phyloP scores from a whole-genome alignment of 1,140 invertebrate genomes.

The Spodoptera litura region DNA sequence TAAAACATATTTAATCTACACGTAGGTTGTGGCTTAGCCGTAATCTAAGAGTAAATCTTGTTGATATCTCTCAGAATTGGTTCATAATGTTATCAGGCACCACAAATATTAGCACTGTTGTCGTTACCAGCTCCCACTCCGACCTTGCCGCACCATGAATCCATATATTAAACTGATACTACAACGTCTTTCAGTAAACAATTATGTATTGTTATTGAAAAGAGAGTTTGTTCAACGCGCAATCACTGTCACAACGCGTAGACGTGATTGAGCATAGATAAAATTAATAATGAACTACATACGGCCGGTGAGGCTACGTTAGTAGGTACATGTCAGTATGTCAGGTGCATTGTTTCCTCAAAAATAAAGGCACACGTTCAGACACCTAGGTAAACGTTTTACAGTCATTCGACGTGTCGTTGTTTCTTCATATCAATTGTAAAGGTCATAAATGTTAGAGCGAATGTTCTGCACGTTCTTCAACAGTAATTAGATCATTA shows the following conservation, averaged over 20 bases:
- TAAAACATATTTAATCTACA: constrained; percentile 64
- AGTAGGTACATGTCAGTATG: not conserved
- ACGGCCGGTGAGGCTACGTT: constrained; percentile 6
- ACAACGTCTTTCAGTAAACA: constrained; percentile 53
- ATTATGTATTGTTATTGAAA: constrained; percentile 42
- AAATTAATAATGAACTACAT: constrained; percentile 38
- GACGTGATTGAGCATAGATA: constrained; percentile 39
- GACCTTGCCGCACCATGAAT: constrained; percentile 70
- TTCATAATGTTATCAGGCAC: constrained; percentile 80
- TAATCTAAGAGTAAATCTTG: constrained; percentile 83
- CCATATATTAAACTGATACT: constrained; percentile 72
- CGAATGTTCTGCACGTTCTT: too few species aligned
- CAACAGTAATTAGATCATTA: too few species aligned
- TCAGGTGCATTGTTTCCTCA: constrained; percentile 2
- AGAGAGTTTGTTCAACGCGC: constrained; percentile 55
- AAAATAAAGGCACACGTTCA: constrained; percentile 1
- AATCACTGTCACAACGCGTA: constrained; percentile 49
- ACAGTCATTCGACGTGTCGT: not conserved
- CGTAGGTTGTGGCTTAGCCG: constrained; percentile 71
- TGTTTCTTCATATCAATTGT: not conserved
- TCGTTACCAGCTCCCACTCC: constrained; percentile 68
- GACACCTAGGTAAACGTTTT: not conserved
- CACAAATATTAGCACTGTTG: constrained; percentile 77
- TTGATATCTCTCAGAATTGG: constrained; percentile 80
- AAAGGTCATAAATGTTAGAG: not conserved